Evolutionary conservation across 2,113 vertebrate genomes (phyloP), one percentile per base, ranked within the genome.

Genomic region (Misgurnus mizolepis): DNA sequence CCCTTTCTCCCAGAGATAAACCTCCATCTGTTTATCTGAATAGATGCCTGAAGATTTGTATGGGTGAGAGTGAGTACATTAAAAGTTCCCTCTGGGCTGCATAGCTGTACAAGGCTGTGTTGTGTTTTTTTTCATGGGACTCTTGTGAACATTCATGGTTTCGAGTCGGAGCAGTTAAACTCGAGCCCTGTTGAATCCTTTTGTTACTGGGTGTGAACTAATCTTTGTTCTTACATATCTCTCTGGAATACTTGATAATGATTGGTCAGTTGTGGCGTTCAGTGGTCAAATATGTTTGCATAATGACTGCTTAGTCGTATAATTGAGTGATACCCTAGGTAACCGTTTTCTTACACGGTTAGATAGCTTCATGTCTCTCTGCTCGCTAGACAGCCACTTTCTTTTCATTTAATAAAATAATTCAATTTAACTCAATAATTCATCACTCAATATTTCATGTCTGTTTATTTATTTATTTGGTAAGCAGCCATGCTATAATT

Each of bases 21-120:
- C 58, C 43, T 64, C 60, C 73, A 76, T 76, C 73, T 76, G 73
- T 76, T 76, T 22, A 49, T 64, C 22, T 74, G 72, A 64, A 64
- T 15, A 43, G 41, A 39, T 76, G 18, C 15, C 27, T 76, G 18
- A 76, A 50, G 40, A 61, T 45, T 61, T 60, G 55, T 5, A 15
- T 10, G 58, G 39, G 49, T 55, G 11, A 61, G 55, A 70, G 68
- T 55, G 40, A 56, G 69, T 55, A 55, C 49, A 58, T 41, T 18
- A 72, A 15, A 72, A 41, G 34, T 56, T 41, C 69, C 69, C 34
- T 56, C 15, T 41, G 55, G 34, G 27, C 67, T 15, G 67, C 18
- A 50, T n/a, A 11, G 4, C 18, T 18, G n/a, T 50, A 47, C 10
- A 49, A 45, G 67, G 4, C 12, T 22, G 5, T 50, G 18, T 67